These are phyloP conservation scores for Parthenolecanium corni DNA, from an alignment of 2,888 invertebrate genomes.

Conservation along the genomic window DNA sequence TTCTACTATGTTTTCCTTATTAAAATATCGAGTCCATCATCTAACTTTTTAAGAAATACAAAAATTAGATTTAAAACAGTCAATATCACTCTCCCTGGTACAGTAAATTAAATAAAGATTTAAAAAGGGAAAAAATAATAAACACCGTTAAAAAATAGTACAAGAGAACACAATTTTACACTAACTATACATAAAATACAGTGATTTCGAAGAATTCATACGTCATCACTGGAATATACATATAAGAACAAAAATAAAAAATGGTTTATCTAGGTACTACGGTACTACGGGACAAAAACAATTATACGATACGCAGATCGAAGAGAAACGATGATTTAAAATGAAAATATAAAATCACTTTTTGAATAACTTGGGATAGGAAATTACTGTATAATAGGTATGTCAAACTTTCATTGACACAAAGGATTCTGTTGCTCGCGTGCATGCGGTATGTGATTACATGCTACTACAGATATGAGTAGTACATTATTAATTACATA, in stretches of 20 bases:
- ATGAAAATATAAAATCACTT: background rate
- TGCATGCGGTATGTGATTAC: too few relatives aligned
- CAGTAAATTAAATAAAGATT: background rate
- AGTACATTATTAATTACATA: too few relatives aligned
- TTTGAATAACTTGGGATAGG: too few relatives aligned
- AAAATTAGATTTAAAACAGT: background rate
- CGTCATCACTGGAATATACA: background rate
- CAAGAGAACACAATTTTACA: conserved; percentile 5
- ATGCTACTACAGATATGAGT: too few relatives aligned
- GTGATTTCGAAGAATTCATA: background rate
- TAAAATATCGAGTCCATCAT: too few relatives aligned
- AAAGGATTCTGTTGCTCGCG: too few relatives aligned
- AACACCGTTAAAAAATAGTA: background rate
- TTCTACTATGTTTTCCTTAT: too few relatives aligned
- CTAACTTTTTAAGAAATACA: too few relatives aligned
- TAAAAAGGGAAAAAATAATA: background rate
- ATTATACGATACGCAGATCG: background rate
- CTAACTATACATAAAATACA: conserved; percentile 7
- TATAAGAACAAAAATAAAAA: background rate
- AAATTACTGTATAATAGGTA: too few relatives aligned
- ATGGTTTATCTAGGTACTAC: background rate
- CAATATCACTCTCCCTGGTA: conserved; percentile 6
- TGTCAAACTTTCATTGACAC: too few relatives aligned
- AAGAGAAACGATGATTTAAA: background rate
- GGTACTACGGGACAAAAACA: background rate